These are phyloP conservation scores for Oegoconia quadripuncta DNA, from an alignment of 2,888 invertebrate species.

Conservation along the genomic window DNA sequence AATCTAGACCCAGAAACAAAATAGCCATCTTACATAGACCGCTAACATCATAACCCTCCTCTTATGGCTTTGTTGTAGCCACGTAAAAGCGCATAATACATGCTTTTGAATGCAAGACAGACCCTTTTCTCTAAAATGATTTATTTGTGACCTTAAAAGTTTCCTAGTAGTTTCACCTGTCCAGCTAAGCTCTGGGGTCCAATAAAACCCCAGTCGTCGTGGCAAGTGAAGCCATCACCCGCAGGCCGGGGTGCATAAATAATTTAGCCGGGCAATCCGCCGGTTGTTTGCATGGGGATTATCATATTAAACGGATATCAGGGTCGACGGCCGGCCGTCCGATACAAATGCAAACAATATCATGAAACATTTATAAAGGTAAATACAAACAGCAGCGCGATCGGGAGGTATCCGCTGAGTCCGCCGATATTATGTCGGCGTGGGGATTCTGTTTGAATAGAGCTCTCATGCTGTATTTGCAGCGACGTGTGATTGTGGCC, in stretches of 20 bases:
- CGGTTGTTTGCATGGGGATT: constrained; percentile 76
- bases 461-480: not conserved
- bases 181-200: constrained; percentile 46
- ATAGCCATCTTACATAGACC: no score
- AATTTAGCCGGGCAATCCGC: constrained; percentile 72
- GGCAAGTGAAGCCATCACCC: constrained; percentile 64
- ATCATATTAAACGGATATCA: constrained; percentile 79
- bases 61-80: no score
- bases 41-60: no score
- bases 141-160: constrained; percentile 42
- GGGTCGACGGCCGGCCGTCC: constrained; percentile 51
- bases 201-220: constrained; percentile 58
- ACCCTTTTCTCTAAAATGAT: no score
- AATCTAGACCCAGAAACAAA: no score
- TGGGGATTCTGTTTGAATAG: not conserved
- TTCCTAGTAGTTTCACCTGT: constrained; percentile 43
- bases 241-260: constrained; percentile 72
- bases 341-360: constrained; percentile 72
- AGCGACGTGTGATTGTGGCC: not conserved
- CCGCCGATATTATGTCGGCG: not conserved
- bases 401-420: not conserved
- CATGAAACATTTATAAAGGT: constrained; percentile 67
- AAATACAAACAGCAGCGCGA: constrained; percentile 31
- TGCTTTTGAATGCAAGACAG: no score
- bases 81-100: no score